These are phyloP conservation scores for Drosophila grimshawi DNA, from an alignment of 1,140 invertebrate species.

Conservation along the genomic window DNA sequence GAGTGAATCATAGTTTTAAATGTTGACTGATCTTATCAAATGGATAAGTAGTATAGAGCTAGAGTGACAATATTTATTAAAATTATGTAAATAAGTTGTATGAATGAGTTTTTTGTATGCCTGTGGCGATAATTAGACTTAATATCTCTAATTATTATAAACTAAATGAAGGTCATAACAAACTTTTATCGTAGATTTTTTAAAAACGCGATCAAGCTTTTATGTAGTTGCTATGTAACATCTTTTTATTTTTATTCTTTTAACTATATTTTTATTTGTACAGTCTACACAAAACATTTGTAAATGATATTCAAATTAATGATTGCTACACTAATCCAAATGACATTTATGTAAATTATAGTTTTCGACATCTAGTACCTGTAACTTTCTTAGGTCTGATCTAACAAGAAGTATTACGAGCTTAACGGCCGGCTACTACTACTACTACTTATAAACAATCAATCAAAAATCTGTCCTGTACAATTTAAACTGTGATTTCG, in stretches of 20 bases:
- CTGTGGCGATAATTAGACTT: conserved; percentile 36
- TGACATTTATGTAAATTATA: conserved; percentile 37
- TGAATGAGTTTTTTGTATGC: conserved; percentile 45
- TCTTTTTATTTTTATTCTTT: conserved; percentile 49
- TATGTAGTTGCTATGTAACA: conserved; percentile 63
- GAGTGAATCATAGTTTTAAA: conserved; percentile 22
- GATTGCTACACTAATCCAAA: conserved; percentile 39
- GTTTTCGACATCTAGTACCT: conserved; percentile 31
- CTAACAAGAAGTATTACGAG: conserved; percentile 41
- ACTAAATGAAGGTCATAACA: conserved; percentile 33
- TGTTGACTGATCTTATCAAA: conserved; percentile 37
- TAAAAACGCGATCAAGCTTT: conserved; percentile 43
- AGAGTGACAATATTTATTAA: conserved; percentile 24
- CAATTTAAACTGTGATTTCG: conserved; percentile 48
- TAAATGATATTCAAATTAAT: conserved; percentile 44
- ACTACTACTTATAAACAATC: conserved; percentile 31
- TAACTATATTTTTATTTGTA: conserved; percentile 44
- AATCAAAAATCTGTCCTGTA: conserved; percentile 32
- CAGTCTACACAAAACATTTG: conserved; percentile 45
- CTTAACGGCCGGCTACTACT: conserved; percentile 22
- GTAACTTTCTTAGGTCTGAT: conserved; percentile 44
- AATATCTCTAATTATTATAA: conserved; percentile 33
- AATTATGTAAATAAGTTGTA: conserved; percentile 39
- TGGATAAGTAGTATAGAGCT: conserved; percentile 29
- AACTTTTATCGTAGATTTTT: conserved; percentile 60